Evolutionary conservation across 2,113 vertebrate species (phyloP), one percentile per base, ranked within the genome.

Genomic region (Periophthalmus modestus): DNA sequence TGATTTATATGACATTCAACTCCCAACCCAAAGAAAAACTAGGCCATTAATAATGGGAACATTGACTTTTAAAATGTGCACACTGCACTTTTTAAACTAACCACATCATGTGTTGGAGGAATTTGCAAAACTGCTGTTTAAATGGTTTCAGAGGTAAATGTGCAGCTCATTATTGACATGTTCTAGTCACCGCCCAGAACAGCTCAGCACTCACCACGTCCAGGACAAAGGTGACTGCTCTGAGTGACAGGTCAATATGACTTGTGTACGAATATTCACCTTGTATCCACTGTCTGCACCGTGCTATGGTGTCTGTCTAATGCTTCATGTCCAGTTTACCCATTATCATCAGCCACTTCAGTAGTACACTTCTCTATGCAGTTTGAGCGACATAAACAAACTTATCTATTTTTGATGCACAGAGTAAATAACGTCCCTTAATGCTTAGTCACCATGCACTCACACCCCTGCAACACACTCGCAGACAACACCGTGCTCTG

Each of bases 391-490:
- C 5, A 16, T 54, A n/a, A 55, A 55, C 52, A 55, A 55, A 24
- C 23, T 13, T 3, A 24, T 58, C 21, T 24, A 14, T 58, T 24
- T 58, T 24, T 58, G 3, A 58, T 14, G 57, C 13, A 24, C 21
- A 58, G 24, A n/a, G 33, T 36, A 19, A 33, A 34, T 15, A 16
- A 2, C 18, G 28, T 34, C 19, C 7, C 28, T 61, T 34, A 72
- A 19, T 68, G 84, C 77, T 72, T 67, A 74, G 81, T 87, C 83
- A 84, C 24, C 50, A 70, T 66, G 71, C 12, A 19, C 36, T 2
- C 34, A 39, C n/a, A 66, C 57, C 7, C 6, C 52, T 48, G 48
- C 33, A 61, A 68, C 68, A 19, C 11, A 43, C 39, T 43, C n/a
- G 21, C 62, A 69, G 36, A 33, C 59, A 36, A 62, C 12, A 19